A percentile compares a stretch with the other conserved stretches of the same genome.
Evolutionary conservation across 2,113 vertebrate species (phyloP).

Genomic region (Xiphorhynchus elegans): DNA sequence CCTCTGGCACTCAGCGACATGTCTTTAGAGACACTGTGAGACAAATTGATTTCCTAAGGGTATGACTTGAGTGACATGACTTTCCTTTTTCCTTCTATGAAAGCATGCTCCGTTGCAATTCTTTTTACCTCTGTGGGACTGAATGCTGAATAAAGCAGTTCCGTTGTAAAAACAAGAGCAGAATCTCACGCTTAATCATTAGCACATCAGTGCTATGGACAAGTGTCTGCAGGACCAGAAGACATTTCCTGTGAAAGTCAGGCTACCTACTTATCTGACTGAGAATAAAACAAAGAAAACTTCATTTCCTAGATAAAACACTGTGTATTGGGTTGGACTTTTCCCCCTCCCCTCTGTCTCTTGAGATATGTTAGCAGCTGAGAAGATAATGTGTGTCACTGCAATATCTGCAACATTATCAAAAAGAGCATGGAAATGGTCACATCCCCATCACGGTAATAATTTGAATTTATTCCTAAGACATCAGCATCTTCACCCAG

Average conservation of each 20-base stretch:
- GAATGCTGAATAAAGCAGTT: not conserved
- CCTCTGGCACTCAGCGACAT: not conserved
- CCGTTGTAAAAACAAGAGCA: not conserved
- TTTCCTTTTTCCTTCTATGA: not conserved
- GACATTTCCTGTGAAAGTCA: not conserved
- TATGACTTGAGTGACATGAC: not conserved
- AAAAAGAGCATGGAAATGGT: not conserved
- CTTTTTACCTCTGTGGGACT: not conserved
- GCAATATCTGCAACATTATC: constrained; percentile 32
- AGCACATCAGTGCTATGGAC: not conserved
- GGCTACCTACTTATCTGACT: not conserved
- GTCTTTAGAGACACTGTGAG: not conserved
- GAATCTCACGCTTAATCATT: not conserved
- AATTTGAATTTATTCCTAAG: constrained; percentile 46
- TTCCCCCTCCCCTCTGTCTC: not conserved
- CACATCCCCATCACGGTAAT: constrained; percentile 21
- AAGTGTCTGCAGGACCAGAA: not conserved
- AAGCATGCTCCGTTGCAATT: not conserved
- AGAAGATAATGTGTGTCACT: constrained; percentile 43
- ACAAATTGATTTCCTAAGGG: constrained; percentile 21
- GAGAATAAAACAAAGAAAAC: not conserved
- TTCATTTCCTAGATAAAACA: not conserved
- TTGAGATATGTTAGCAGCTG: constrained; percentile 8
- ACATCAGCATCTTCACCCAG: not conserved
- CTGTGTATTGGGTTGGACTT: not conserved